Evolutionary conservation across 2,888 invertebrate genomes (phyloP), one percentile per base, ranked within the genome.

Genomic region (Epistrophella euchroma): DNA sequence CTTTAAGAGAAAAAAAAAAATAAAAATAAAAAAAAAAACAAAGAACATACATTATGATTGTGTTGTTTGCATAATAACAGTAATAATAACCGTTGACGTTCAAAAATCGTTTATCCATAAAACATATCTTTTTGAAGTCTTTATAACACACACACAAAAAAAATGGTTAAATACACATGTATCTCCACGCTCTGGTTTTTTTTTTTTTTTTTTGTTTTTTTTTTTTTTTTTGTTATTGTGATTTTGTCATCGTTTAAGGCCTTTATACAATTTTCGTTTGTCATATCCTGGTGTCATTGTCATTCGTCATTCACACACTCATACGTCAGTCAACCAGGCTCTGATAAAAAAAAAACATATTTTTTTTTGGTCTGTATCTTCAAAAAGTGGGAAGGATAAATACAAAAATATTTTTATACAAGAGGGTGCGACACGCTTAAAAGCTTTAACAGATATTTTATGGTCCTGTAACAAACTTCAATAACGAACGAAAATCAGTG

Each of bases 271-370:
- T 58, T 43, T 66, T 60, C 62, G 64, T 82, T 78, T 77, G 77
- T 82, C 77, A 77, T 82, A 64, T 83, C 66, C 68, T 78, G 52
- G 66, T 19, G 11, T 56, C 17, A 78, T 71, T 81, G 77, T 72
- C 73, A 62, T 22, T 47, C 40, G 77, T 72, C 73, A 62, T 22
- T 47, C 40, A 40, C 25, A 15, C 19, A 58, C 37, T 50, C 50
- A 35, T 35, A 35, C 25, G 15, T 70, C 52, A 32, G 37, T 66
- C 73, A 74, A 68, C 11, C 25, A 68, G 45, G 28, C n/a, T 64
- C 11, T 62, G 52, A 45, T 56, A 66, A 66, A 77, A 68, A 50
- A 50, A 11, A 13, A 71, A 72, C 82, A 82, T 77, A 77, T 73
- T 58, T 66, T 64, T 66, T 66, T 45, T 32, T 32, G 17, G 1